Conservation (phyloP, 2,888 invertebrate genomes). For the Leucozona laternaria region DNA sequence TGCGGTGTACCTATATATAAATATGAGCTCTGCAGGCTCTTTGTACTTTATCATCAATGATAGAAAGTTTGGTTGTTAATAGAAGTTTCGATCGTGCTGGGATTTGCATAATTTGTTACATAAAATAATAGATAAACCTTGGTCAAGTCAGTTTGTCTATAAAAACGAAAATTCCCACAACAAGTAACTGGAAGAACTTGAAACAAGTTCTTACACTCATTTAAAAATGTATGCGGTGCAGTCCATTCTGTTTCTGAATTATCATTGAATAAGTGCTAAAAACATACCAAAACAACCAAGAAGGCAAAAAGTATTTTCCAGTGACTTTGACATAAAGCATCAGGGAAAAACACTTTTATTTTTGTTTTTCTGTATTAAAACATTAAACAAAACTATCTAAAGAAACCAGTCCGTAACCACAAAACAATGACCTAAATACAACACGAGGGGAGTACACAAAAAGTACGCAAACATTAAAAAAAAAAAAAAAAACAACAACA, state of each 20-base stretch:
- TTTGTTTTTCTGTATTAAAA: neutral
- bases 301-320: neutral
- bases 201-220: too few relatives aligned
- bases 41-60: too few relatives aligned
- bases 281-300: neutral
- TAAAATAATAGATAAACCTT: too few relatives aligned
- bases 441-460: neutral
- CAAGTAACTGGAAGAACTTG: too few relatives aligned
- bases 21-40: too few relatives aligned
- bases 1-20: too few relatives aligned
- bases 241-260: neutral
- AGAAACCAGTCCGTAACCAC: slow-evolving; percentile 38
- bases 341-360: neutral
- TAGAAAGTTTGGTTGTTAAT: too few relatives aligned
- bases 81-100: too few relatives aligned
- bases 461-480: neutral
- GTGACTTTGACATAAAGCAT: slow-evolving; percentile 5
- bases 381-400: slow-evolving; percentile 19
- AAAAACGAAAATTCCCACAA: too few relatives aligned
- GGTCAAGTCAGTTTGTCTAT: too few relatives aligned
- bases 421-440: slow-evolving; percentile 45
- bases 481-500: neutral
- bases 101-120: too few relatives aligned
- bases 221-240: neutral
- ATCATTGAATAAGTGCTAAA: neutral